Evolutionary conservation across 2,797 vertebrate species (phyloP).

Genomic region (Bovichtus diacanthus): DNA sequence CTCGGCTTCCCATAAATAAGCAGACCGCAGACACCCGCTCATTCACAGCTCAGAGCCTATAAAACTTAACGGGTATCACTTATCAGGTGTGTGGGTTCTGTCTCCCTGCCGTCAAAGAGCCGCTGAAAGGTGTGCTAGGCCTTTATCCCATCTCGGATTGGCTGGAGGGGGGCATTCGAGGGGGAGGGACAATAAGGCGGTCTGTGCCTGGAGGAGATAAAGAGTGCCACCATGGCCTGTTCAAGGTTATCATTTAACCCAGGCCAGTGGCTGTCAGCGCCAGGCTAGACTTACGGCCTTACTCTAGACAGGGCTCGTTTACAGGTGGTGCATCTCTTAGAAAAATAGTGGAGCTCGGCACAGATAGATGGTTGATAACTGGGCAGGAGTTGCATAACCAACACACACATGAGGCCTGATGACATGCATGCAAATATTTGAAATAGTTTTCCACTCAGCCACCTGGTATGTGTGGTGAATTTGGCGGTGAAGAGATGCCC

Average conservation of each 20-base stretch:
- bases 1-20: constrained; percentile 82
- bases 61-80: constrained; percentile 90
- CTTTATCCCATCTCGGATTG: constrained; percentile 84
- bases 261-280: constrained; percentile 85
- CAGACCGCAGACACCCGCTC: constrained; percentile 79
- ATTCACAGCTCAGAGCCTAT: constrained; percentile 84
- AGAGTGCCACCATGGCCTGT: constrained; percentile 83
- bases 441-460: constrained; percentile 59
- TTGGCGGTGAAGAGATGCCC: constrained; percentile 25
- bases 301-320: constrained; percentile 79
- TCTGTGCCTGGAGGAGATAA: constrained; percentile 85
- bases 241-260: constrained; percentile 90
- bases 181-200: constrained; percentile 85
- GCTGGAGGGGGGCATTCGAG: constrained; percentile 76
- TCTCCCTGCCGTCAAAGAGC: constrained; percentile 83
- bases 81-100: constrained; percentile 84
- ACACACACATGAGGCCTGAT: constrained; percentile 17
- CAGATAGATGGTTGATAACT: constrained; percentile 46
- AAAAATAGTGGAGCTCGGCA: constrained; percentile 38
- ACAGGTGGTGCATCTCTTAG: constrained; percentile 73
- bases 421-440: constrained; percentile 46
- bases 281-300: constrained; percentile 85
- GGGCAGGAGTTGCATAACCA: constrained; percentile 45
- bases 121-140: constrained; percentile 84
- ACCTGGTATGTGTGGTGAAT: constrained; percentile 27